Evolutionary conservation across 2,888 invertebrate genomes (phyloP), one percentile per base, ranked within the genome.

Genomic region (Cryptocephalus primarius): DNA sequence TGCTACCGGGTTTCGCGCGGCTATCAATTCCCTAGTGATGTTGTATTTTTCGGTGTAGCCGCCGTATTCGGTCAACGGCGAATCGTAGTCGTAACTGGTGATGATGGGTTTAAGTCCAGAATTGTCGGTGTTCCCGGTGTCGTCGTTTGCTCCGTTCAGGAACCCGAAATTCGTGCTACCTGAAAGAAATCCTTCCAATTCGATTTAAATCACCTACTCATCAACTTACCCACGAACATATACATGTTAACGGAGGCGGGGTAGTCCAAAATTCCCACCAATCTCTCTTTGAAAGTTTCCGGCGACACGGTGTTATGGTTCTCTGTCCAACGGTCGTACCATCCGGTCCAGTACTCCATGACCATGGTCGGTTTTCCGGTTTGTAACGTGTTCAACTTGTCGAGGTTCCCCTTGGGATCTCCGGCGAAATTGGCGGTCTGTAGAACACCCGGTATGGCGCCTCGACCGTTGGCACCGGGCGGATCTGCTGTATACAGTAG

Each of bases 131-230:
- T 55, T 46, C 52, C 49, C 11, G 11, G 33, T 12, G 6, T 33
- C 60, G 56, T 48, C 50, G 53, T 55, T 63, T 34, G 53, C 58
- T 34, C 67, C 67, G 44, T 66, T 67, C 39, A 64, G 80, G 58
- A 83, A 89, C 44, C 81, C 88, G 62, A 83, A 88, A 61, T 87
- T 90, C 1, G 87, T 87, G 43, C 93, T 93, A n/a, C 93, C 93
- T 60, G 82, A 84, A n/a, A n/a, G n/a, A n/a, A n/a, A n/a, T n/a
- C n/a, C n/a, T n/a, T n/a, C n/a, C n/a, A n/a, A n/a, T n/a, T n/a
- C n/a, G n/a, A n/a, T n/a, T n/a, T n/a, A n/a, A n/a, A n/a, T n/a
- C n/a, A n/a, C n/a, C n/a, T n/a, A n/a, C n/a, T n/a, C n/a, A n/a
- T n/a, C n/a, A n/a, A n/a, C n/a, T n/a, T n/a, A n/a, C n/a, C n/a